phyloP scores from a whole-genome alignment of 2,888 invertebrate species.

The Rhingia campestris region DNA sequence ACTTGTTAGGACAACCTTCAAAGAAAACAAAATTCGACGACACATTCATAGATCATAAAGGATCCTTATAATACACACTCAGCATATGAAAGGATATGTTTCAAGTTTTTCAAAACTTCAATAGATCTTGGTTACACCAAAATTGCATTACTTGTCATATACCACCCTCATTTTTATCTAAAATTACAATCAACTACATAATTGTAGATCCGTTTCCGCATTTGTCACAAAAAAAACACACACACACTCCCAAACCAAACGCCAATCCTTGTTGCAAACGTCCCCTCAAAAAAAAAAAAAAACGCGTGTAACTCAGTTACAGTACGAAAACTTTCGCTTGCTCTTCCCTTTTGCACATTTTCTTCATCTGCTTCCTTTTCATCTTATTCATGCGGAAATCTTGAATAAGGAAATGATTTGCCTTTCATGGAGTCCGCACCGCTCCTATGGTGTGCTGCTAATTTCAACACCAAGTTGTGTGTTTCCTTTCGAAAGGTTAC shows the following conservation, averaged over 20 bases:
- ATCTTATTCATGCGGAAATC: constrained; percentile 69
- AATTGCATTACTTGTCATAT: background rate
- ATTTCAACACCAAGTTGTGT: constrained; percentile 63
- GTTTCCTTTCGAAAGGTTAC: constrained; percentile 47
- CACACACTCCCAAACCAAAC: constrained; percentile 11
- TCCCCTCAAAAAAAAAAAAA: background rate
- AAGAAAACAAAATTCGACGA: no score
- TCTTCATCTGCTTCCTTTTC: constrained; percentile 32
- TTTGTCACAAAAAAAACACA: background rate
- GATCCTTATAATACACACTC: no score
- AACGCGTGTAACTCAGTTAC: constrained; percentile 67
- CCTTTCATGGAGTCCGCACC: constrained; percentile 58
- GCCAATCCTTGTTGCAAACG: constrained; percentile 9
- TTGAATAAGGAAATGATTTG: constrained; percentile 73
- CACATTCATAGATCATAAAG: no score
- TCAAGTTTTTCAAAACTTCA: no score
- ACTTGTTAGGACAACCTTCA: no score
- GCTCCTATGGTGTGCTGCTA: constrained; percentile 51
- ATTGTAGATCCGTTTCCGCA: background rate
- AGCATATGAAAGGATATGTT: no score
- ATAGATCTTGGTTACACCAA: no score
- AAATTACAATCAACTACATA: constrained; percentile 23
- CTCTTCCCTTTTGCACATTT: background rate
- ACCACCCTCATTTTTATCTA: background rate
- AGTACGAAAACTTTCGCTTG: constrained; percentile 55